Evolutionary conservation across 2,113 vertebrate species (phyloP), one percentile per base, ranked within the genome.

Genomic region (Nicator chloris): DNA sequence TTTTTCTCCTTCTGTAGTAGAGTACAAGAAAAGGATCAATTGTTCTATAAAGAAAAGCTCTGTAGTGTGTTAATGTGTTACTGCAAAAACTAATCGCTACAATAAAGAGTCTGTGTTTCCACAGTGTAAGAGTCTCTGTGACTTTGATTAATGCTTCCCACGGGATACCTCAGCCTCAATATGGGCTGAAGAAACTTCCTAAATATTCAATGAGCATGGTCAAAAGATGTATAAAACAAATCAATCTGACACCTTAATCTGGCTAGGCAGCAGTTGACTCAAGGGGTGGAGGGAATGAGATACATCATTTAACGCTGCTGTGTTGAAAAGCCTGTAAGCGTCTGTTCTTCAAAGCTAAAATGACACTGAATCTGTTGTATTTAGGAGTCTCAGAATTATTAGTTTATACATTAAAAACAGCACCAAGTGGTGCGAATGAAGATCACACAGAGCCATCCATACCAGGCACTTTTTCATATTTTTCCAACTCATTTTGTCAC

Each of bases 161-260:
- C 97, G 98, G 98, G 98, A 98, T 97, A 98, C 97, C 97, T 98
- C 98, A 98, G 98, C 98, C 98, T 98, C 97, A 98, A 98, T 98
- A 98, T 98, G 97, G 97, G 98, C 98, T 98, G 97, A 98, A 98
- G 98, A 99, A 98, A 98, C 98, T 98, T 98, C 98, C 98, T 98
- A 98, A 98, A 98, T 98, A 98, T 98, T 98, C 98, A 98, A 98
- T 98, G 98, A 99, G 98, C 97, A 97, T 98, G 98, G 98, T 99
- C 98, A 99, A 99, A 99, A 98, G 98, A 98, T 97, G 98, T 98
- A 98, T 98, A 98, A 98, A 98, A 98, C 98, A 99, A 98, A 99
- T 99, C 98, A 98, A 98, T 98, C 98, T 98, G 98, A 98, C 98
- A 99, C 98, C 99, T 99, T 99, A 99, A 99, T 99, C 98, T 98